Percentiles rank a stretch among this genome's conserved stretches.
phyloP scores from a whole-genome alignment of 2,888 invertebrate species.

The Clanis bilineata region DNA sequence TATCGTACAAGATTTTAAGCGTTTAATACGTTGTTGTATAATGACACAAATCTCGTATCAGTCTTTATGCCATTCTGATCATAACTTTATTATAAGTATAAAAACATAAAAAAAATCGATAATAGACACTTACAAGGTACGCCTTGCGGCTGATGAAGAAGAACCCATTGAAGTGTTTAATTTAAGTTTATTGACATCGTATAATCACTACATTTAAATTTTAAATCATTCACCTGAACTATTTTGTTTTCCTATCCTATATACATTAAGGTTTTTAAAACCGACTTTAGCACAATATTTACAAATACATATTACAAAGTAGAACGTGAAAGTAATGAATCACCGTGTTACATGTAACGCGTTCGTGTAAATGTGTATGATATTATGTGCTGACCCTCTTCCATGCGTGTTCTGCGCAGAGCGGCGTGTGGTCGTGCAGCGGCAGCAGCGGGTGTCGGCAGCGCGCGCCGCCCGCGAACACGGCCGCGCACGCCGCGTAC shows the following conservation, averaged over 20 bases:
- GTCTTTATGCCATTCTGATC: too few species aligned
- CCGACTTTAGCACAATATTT: neutral
- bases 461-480: constrained; percentile 74
- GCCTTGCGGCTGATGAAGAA: constrained; percentile 9
- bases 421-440: constrained; percentile 85
- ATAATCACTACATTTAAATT: neutral
- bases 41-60: too few species aligned
- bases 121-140: neutral
- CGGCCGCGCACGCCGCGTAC: constrained; percentile 74
- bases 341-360: neutral
- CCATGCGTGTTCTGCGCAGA: constrained; percentile 93
- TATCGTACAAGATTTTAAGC: too few species aligned
- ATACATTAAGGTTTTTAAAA: neutral
- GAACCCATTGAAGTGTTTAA: constrained; percentile 19
- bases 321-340: neutral
- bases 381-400: constrained; percentile 82
- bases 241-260: neutral
- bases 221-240: neutral
- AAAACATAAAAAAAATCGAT: neutral
- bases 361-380: neutral
- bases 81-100: too few species aligned
- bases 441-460: constrained; percentile 74
- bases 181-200: neutral
- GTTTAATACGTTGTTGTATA: too few species aligned
- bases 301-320: neutral